phyloP scores from a whole-genome alignment of 2,888 invertebrate genomes.

The Nebria salina region DNA sequence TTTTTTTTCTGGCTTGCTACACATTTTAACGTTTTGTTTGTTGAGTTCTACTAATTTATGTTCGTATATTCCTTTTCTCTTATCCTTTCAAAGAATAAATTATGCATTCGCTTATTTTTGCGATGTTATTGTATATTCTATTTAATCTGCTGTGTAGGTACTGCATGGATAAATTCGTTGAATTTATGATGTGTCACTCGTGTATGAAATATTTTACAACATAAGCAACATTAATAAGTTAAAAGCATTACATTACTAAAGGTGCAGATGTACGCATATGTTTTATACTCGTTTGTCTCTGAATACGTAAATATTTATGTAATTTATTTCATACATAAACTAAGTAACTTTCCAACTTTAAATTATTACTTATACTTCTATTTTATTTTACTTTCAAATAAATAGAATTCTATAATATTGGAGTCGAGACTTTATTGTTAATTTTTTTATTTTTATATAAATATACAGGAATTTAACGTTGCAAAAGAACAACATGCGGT shows the following conservation, averaged over 20 bases:
- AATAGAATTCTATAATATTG: too few relatives aligned
- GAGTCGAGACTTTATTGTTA: not conserved
- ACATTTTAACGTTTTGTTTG: too few relatives aligned
- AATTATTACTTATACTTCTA: too few relatives aligned
- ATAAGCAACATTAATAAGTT: not conserved
- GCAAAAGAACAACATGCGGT: conserved; percentile 72
- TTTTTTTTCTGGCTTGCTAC: too few relatives aligned
- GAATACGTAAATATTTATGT: not conserved
- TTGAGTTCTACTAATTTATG: too few relatives aligned
- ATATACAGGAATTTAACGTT: conserved; percentile 72
- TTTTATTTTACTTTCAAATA: too few relatives aligned
- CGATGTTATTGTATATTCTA: not conserved
- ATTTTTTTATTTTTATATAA: conserved; percentile 23
- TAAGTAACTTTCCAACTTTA: too few relatives aligned
- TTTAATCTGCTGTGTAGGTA: not conserved
- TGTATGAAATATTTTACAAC: not conserved
- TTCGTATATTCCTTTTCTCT: not conserved
- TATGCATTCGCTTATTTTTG: not conserved
- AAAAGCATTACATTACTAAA: not conserved
- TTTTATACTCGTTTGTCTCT: not conserved
- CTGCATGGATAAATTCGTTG: not conserved
- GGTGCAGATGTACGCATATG: not conserved
- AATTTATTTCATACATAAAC: too few relatives aligned
- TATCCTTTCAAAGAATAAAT: not conserved
- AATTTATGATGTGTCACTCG: not conserved